phyloP scores from a whole-genome alignment of 2,888 invertebrate genomes.

The Stenotaenia linearis region DNA sequence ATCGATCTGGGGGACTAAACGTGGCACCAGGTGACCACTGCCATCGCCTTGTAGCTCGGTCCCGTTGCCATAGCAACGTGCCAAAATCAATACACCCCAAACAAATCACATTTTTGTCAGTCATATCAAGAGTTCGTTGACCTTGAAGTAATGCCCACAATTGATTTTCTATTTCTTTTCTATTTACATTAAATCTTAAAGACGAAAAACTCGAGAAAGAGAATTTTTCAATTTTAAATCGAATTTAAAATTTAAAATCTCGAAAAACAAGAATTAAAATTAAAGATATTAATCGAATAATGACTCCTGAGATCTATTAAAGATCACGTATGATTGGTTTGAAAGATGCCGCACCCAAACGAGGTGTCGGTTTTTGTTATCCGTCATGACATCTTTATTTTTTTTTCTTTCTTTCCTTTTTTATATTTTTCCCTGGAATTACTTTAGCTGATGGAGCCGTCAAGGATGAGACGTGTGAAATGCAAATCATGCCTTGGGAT shows the following conservation, averaged over 20 bases:
- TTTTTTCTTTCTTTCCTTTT: not conserved
- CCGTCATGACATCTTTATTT: conserved; percentile 5
- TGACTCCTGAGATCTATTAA: not conserved
- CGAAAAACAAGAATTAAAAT: not conserved
- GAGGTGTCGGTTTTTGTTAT: not conserved
- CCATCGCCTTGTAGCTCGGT: not conserved
- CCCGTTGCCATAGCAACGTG: not conserved
- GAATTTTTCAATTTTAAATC: too few relatives aligned
- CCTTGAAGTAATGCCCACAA: not conserved
- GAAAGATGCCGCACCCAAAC: not conserved
- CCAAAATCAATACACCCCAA: conserved; percentile 2
- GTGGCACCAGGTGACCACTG: conserved; percentile 14
- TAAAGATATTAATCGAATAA: not conserved
- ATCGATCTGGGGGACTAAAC: not conserved
- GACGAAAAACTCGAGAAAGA: too few relatives aligned
- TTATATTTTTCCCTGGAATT: not conserved
- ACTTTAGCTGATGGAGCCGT: conserved; percentile 1
- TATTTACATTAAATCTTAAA: not conserved
- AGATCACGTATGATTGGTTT: conserved; percentile 4
- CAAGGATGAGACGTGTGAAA: conserved; percentile 33
- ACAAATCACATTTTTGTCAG: conserved; percentile 16
- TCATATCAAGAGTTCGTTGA: not conserved
- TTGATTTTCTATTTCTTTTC: not conserved
- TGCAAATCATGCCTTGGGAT: conserved; percentile 43
- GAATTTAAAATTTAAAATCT: too few relatives aligned